These are phyloP conservation scores for Drosophila subquinaria DNA, from an alignment of 2,888 invertebrate genomes.

Conservation along the genomic window DNA sequence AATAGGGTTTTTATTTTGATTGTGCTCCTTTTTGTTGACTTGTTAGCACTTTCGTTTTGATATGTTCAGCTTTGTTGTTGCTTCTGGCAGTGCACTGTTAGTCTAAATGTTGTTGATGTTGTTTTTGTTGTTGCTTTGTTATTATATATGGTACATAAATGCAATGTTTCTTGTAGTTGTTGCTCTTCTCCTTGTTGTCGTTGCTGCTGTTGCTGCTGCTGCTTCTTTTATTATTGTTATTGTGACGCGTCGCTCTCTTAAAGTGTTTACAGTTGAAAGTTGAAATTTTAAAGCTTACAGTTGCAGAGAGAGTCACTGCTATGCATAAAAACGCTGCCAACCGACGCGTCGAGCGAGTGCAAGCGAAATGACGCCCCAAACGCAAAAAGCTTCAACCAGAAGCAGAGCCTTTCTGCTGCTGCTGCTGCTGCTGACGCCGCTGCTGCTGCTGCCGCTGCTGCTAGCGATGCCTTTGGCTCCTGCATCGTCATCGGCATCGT, in stretches of 20 bases:
- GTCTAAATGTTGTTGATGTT: conserved; percentile 50
- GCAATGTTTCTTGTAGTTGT: conserved; percentile 50
- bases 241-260: conserved; percentile 29
- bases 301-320: conserved; percentile 20
- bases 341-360: conserved; percentile 82
- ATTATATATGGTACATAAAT: conserved; percentile 50
- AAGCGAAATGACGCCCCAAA: conserved; percentile 79
- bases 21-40: conserved; percentile 31
- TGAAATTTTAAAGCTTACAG: conserved; percentile 17
- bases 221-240: conserved; percentile 36
- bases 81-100: conserved; percentile 65
- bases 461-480: conserved; percentile 43
- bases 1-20: conserved; percentile 16
- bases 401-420: conserved; percentile 42
- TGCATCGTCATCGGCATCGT: conserved; percentile 22
- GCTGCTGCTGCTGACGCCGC: conserved; percentile 26
- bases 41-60: conserved; percentile 47
- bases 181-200: neutral
- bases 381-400: conserved; percentile 43
- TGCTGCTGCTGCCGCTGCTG: conserved; percentile 39
- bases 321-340: conserved; percentile 57
- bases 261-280: conserved; percentile 34
- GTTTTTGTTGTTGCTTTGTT: conserved; percentile 11
- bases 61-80: conserved; percentile 38
- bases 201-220: conserved; percentile 1